These are phyloP conservation scores for Melieria omissa DNA, from an alignment of 2,888 invertebrate genomes.

Conservation along the genomic window DNA sequence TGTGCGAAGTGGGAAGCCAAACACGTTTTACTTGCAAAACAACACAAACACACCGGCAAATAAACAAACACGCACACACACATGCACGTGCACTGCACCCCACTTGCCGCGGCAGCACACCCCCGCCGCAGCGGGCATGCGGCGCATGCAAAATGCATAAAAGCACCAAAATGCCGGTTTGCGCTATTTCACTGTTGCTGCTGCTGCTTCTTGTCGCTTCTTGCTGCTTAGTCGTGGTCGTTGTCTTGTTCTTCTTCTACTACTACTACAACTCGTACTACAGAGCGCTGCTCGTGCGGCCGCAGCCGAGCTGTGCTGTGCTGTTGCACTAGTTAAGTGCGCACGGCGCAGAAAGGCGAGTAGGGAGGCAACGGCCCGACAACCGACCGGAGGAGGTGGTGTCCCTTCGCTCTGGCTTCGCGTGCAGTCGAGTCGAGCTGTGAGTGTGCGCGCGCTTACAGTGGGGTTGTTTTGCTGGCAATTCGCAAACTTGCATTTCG, in stretches of 20 bases:
- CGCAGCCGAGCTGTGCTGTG: too few species aligned
- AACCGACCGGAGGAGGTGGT: conserved; percentile 3
- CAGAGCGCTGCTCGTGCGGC: too few species aligned
- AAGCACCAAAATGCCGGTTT: not conserved
- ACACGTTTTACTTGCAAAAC: conserved; percentile 39
- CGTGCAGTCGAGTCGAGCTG: not conserved
- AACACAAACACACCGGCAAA: not conserved
- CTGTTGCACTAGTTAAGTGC: too few species aligned
- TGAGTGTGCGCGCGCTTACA: not conserved
- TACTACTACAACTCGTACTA: too few species aligned
- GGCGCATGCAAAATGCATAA: not conserved
- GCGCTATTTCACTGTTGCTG: too few species aligned
- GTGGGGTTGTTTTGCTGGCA: conserved; percentile 29
- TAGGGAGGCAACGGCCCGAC: not conserved
- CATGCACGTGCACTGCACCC: not conserved
- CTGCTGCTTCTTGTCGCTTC: too few species aligned
- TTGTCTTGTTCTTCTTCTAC: too few species aligned
- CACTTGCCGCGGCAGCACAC: not conserved
- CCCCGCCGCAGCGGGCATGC: not conserved
- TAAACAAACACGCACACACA: not conserved
- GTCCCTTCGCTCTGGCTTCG: not conserved
- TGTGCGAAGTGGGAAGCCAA: conserved; percentile 35
- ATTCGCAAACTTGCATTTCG: conserved; percentile 31
- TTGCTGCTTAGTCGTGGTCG: too few species aligned
- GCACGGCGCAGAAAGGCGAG: too few species aligned